Evolutionary conservation across 1,140 invertebrate species (phyloP), one percentile per base, ranked within the genome.

Genomic region (Drosophila ficusphila): DNA sequence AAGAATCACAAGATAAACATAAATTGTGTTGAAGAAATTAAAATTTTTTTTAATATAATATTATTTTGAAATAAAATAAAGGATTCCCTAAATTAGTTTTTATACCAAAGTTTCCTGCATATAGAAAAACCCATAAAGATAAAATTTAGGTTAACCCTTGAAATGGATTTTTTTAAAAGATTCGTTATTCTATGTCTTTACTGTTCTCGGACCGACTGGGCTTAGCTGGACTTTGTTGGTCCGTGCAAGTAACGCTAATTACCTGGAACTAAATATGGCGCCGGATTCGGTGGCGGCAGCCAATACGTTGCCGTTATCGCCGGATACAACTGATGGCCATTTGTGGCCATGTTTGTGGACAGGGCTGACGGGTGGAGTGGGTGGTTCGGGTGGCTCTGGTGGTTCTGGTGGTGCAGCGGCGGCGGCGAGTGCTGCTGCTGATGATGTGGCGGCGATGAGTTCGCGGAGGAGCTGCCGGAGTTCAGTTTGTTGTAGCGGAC

Each of bases 231-330:
- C 19, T n/a, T n/a, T n/a, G 21, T 19, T 41, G 25, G 36, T 38
- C 27, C 19, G 47, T 62, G 78, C 78, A 52, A 85, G 81, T 85
- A 85, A 72, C 74, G 82, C 81, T 88, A 90, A 89, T 90, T 91
- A 96, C 95, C 95, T 96, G 95, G 95, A 90, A 96, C 92, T 86
- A 95, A 94, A 93, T 96, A 95, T 83, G 95, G 95, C 74, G 94
- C 94, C 74, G 94, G 94, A 92, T 94, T 95, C 48, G 95, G 93
- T 76, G 95, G 94, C 58, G 95, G 95, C 75, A 95, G 94, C 95
- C 95, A 96, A 91, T 96, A 96, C 79, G 95, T 94, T 89, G 95
- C 94, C 91, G 94, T 95, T 92, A 96, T 96, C 60, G 95, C 93
- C 79, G 95, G 95, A 93, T 96, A 96, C 86, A 92, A 92, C 65